Base-by-base conservation (phyloP, 64 coral and sea anemone species). In the Platygyra sinensis region DNA sequence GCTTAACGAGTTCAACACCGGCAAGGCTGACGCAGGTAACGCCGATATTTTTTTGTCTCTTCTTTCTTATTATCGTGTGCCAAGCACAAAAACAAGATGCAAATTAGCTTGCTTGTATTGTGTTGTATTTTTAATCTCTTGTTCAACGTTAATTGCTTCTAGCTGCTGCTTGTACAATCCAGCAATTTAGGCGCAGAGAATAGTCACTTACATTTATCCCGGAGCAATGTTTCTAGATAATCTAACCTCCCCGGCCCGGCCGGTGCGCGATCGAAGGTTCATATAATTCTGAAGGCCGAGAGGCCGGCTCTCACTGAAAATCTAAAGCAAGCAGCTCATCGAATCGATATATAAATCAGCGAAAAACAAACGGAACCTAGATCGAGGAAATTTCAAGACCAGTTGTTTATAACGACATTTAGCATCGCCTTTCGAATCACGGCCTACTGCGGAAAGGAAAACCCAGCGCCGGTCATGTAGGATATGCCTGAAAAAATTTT, bases 11-110 rank as follows among this genome's bases (percentile, higher is more conserved):
- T 99, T 99, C 62, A 92, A 87, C 18, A 77, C 86, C 24, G 90
- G 90, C 18, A 92, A 92, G 25, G 90, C 82, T 62, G 90, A 92
- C 22, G 90, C 90, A 92, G 90, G 90, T 92, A 92, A 73, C 72
- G 46, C 24, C 19, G 39, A 86, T 24, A 49, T 18, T 51, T 51
- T 71, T 51, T 51, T 67, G 28, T 28, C 11, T 46, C 6, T 30
- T 36, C 31, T 38, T 50, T 25, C 32, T 49, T 63, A 9, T 38
- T 69, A 28, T 86, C 80, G 18, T 28, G 55, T 4, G 9, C 17
- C 19, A 51, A 55, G 2, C 9, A 86, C 75, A 78, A 92, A 92
- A 92, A 92, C 90, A 92, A 92, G 30, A 92, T 92, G 83, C 83
- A 87, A 92, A 92, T 92, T 60, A 87, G 74, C 76, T 55, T 67